Evolutionary conservation across 2,888 invertebrate species (phyloP).

Genomic region (Clusia tigrina): DNA sequence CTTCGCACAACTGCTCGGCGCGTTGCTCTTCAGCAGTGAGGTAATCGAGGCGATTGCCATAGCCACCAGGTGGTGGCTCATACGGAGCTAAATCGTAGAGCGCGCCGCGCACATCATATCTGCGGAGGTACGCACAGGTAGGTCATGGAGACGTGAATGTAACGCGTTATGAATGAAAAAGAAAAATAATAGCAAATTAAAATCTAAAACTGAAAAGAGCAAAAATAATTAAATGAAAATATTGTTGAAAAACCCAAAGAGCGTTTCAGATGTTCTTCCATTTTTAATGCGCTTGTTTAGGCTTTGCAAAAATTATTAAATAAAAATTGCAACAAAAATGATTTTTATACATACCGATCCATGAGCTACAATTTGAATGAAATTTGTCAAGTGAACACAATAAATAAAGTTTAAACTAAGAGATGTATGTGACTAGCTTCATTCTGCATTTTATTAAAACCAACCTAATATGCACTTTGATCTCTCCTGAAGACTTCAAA

Average conservation of each 20-base stretch:
- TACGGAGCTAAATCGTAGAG: constrained; percentile 82
- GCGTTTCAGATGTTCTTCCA: constrained; percentile 4
- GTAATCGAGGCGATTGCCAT: constrained; percentile 68
- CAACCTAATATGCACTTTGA: too few relatives aligned
- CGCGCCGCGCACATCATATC: constrained; percentile 95
- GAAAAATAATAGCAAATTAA: constrained; percentile 40
- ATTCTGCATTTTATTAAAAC: too few relatives aligned
- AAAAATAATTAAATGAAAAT: constrained; percentile 33
- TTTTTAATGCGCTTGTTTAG: constrained; percentile 1
- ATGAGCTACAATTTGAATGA: constrained; percentile 54
- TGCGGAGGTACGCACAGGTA: constrained; percentile 57
- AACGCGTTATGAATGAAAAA: constrained; percentile 33
- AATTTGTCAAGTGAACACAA: constrained; percentile 34
- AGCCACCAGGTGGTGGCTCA: constrained; percentile 82
- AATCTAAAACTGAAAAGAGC: constrained; percentile 27
- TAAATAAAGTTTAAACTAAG: not conserved
- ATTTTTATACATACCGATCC: constrained; percentile 54
- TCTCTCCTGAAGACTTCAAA: too few relatives aligned
- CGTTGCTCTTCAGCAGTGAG: constrained; percentile 77
- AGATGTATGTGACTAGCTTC: too few relatives aligned
- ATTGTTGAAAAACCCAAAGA: constrained; percentile 8
- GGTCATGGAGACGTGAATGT: constrained; percentile 18
- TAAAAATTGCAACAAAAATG: constrained; percentile 2
- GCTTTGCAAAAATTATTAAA: not conserved
- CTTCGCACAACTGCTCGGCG: constrained; percentile 92